Conservation (phyloP, 1,140 invertebrate species). For the Caenorhabditis elegans region DNA sequence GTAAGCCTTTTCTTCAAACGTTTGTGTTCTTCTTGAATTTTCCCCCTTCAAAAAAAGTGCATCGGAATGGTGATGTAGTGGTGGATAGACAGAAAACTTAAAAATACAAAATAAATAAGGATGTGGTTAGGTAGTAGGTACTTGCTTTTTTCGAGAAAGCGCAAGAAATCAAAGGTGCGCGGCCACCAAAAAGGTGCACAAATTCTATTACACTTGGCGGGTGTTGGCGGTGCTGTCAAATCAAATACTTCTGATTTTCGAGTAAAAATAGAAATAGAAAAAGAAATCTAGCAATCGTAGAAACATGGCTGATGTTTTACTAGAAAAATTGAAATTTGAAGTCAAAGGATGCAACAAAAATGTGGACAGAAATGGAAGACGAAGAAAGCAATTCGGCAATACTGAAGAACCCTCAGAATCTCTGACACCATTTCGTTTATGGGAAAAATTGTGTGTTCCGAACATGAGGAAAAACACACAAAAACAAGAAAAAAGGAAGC, state of each 20-base stretch:
- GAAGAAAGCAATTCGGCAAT: background rate
- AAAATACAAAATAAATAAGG: constrained; percentile 9
- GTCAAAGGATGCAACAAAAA: no score
- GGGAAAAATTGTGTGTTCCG: background rate
- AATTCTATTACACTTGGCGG: background rate
- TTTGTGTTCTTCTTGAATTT: background rate
- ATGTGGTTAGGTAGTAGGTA: background rate
- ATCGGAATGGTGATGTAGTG: background rate
- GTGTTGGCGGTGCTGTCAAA: no score
- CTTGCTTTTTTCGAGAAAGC: background rate
- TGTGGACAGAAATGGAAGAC: no score
- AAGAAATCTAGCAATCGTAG: background rate
- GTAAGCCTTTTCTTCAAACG: no score
- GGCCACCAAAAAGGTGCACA: constrained; percentile 1
- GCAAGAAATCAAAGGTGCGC: background rate
- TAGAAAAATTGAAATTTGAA: no score
- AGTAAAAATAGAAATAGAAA: background rate
- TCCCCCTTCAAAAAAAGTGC: background rate
- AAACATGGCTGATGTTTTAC: no score
- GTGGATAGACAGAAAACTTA: background rate
- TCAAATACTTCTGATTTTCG: background rate
- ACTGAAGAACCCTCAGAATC: constrained; percentile 15
- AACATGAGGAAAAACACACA: background rate
- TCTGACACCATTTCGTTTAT: constrained; percentile 2
- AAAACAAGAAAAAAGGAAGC: background rate